Conservation (phyloP, 2,888 invertebrate genomes). For the Autographa gamma region DNA sequence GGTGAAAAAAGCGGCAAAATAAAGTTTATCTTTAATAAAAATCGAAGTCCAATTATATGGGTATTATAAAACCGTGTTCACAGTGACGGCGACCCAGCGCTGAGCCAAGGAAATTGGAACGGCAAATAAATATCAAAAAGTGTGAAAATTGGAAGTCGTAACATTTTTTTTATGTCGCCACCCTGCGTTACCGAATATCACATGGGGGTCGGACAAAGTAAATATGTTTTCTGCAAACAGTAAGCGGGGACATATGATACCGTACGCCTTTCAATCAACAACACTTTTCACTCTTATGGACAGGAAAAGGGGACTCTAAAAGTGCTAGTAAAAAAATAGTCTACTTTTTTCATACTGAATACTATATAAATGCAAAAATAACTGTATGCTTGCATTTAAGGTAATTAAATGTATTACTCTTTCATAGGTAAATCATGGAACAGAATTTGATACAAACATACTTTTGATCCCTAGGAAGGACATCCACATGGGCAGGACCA, state of each 20-base stretch:
- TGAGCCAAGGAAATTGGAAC: constrained; percentile 53
- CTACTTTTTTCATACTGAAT: no score
- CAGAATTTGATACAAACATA: no score
- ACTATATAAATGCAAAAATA: no score
- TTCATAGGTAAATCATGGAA: no score
- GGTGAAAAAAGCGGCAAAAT: constrained; percentile 20
- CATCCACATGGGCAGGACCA: no score
- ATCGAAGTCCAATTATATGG: constrained; percentile 43
- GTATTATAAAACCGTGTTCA: constrained; percentile 46
- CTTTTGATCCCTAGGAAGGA: no score
- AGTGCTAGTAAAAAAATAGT: constrained; percentile 5
- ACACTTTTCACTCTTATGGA: constrained; percentile 53
- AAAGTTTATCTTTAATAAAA: constrained; percentile 47
- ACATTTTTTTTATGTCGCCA: constrained; percentile 35
- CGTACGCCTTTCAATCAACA: constrained; percentile 62
- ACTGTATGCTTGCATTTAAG: no score
- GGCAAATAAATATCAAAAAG: constrained; percentile 54
- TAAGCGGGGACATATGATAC: constrained; percentile 58
- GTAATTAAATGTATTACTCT: no score
- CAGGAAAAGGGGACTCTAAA: constrained; percentile 40
- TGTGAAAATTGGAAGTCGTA: constrained; percentile 54
- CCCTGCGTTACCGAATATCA: constrained; percentile 44
- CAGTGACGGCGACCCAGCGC: constrained; percentile 25
- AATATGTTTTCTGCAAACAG: constrained; percentile 63
- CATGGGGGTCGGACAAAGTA: constrained; percentile 57